Conservation (phyloP, 2,797 vertebrate species). For the Vespertilio murinus region DNA sequence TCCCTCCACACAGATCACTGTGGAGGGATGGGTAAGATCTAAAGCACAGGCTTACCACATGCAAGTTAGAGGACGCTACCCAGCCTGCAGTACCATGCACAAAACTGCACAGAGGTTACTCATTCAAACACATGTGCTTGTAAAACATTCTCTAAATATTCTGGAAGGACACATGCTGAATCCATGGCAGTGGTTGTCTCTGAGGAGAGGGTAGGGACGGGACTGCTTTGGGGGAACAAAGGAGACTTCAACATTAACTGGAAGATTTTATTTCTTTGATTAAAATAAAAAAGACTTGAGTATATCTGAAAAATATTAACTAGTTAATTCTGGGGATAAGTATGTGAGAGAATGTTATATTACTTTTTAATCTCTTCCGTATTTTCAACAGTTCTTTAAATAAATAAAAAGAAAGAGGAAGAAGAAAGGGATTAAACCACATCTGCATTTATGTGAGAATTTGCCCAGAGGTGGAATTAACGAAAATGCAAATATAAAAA, state of each 20-base stretch:
- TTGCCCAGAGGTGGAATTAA: neutral
- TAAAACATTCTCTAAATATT: neutral
- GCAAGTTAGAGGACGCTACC: neutral
- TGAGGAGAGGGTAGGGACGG: neutral
- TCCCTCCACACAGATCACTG: neutral
- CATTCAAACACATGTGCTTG: neutral
- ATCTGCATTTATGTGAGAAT: neutral
- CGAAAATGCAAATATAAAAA: neutral
- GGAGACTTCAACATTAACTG: neutral
- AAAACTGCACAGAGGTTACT: neutral
- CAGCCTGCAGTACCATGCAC: neutral
- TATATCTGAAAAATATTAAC: constrained; percentile 35
- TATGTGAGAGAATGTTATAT: neutral
- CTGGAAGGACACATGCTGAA: neutral
- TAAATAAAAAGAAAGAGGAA: neutral
- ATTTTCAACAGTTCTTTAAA: constrained; percentile 50
- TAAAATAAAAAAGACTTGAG: constrained; percentile 45
- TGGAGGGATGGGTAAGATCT: neutral
- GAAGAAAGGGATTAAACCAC: neutral
- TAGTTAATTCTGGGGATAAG: constrained; percentile 30
- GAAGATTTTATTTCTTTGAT: constrained; percentile 51
- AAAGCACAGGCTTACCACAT: neutral
- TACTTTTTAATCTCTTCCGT: constrained; percentile 30
- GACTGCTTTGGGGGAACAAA: neutral
- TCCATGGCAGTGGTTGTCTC: neutral